phyloP scores from a whole-genome alignment of 2,113 vertebrate species.

The Crotophaga sulcirostris region DNA sequence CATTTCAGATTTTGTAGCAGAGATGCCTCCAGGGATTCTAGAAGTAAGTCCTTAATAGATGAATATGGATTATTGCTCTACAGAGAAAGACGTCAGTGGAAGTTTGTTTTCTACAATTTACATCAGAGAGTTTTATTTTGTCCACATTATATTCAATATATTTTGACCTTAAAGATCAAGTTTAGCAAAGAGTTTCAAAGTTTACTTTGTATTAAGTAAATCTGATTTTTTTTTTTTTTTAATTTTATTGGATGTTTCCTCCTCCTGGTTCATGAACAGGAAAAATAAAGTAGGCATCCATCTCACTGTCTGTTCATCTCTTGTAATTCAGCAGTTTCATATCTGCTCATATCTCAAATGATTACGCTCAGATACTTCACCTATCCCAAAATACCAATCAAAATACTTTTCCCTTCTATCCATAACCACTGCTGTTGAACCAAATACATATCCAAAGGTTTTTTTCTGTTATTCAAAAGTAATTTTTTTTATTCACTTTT shows the following conservation, averaged over 20 bases:
- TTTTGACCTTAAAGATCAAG: background rate
- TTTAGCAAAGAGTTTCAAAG: background rate
- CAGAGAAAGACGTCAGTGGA: background rate
- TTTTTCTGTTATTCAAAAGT: background rate
- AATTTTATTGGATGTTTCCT: background rate
- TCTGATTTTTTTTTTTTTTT: background rate
- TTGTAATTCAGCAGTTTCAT: background rate
- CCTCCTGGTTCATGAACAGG: background rate
- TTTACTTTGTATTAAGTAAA: background rate
- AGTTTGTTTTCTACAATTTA: background rate
- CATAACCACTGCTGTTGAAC: background rate
- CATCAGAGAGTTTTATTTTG: background rate
- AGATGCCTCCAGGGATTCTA: background rate
- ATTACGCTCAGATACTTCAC: background rate
- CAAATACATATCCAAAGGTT: background rate
- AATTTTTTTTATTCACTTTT: background rate
- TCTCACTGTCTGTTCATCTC: background rate
- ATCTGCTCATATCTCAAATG: background rate
- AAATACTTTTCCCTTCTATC: background rate
- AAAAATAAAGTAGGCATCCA: background rate
- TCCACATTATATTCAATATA: background rate
- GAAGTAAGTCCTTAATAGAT: background rate
- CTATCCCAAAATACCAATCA: background rate
- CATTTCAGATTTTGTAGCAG: background rate
- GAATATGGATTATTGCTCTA: background rate